These are phyloP conservation scores for Pseudococcus longispinus DNA, from an alignment of 2,888 invertebrate genomes.

Conservation along the genomic window DNA sequence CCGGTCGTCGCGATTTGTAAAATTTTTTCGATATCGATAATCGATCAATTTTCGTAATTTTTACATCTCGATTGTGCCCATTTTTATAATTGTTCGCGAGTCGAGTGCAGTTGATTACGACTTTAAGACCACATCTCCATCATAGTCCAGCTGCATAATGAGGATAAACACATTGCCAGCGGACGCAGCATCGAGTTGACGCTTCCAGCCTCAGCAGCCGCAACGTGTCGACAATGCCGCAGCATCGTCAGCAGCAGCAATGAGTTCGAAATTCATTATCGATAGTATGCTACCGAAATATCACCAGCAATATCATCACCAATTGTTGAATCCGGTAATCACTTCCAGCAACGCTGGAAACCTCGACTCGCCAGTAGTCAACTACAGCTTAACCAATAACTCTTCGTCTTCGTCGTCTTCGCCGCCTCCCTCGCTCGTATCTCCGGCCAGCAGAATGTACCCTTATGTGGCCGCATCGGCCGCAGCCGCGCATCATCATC, in stretches of 20 bases:
- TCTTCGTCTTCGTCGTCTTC: conserved; percentile 68
- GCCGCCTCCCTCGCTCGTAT: conserved; percentile 65
- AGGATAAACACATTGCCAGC: too few relatives aligned
- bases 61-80: not conserved
- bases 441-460: conserved; percentile 80
- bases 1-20: not conserved
- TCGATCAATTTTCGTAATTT: not conserved
- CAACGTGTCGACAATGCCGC: not conserved
- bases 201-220: too few relatives aligned
- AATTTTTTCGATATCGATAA: not conserved
- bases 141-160: not conserved
- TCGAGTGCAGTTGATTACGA: not conserved
- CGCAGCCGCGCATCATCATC: conserved; percentile 72
- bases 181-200: too few relatives aligned
- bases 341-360: conserved; percentile 70
- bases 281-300: conserved; percentile 98
- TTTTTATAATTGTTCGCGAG: not conserved
- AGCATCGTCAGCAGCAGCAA: conserved; percentile 64
- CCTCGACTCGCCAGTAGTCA: conserved; percentile 71
- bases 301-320: conserved; percentile 78
- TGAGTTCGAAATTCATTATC: conserved; percentile 97
- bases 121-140: too few relatives aligned
- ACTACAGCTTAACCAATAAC: conserved; percentile 66
- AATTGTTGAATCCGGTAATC: conserved; percentile 67
- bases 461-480: conserved; percentile 78